phyloP scores from a whole-genome alignment of 2,797 vertebrate genomes.

The Sebastes umbrosus region DNA sequence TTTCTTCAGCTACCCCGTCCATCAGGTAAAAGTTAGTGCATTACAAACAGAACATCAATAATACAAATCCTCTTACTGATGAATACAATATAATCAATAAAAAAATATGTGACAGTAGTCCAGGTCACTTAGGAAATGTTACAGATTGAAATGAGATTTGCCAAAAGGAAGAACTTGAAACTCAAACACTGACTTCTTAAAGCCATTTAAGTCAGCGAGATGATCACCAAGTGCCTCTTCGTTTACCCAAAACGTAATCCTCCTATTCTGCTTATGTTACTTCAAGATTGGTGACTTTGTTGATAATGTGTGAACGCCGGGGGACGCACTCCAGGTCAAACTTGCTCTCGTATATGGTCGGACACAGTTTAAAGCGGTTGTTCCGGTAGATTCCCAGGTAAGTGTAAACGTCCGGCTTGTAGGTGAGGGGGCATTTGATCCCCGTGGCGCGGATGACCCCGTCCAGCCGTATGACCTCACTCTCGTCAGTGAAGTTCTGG shows the following conservation, averaged over 20 bases:
- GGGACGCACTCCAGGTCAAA: slow-evolving; percentile 90
- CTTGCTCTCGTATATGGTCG: slow-evolving; percentile 93
- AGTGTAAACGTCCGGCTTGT: slow-evolving; percentile 92
- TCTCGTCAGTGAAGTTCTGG: slow-evolving; percentile 87
- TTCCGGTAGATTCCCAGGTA: slow-evolving; percentile 91
- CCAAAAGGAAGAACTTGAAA: slow-evolving; percentile 38
- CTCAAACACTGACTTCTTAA: neutral
- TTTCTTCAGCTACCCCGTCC: neutral
- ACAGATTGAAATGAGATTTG: slow-evolving; percentile 12
- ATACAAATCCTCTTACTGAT: slow-evolving; percentile 3
- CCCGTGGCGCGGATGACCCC: slow-evolving; percentile 85
- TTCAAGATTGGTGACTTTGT: slow-evolving; percentile 87
- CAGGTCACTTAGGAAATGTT: slow-evolving; percentile 9
- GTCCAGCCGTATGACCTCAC: slow-evolving; percentile 85
- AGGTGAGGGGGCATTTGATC: slow-evolving; percentile 87
- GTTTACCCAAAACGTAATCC: neutral
- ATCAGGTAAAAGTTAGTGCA: neutral
- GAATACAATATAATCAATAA: neutral
- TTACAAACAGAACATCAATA: neutral
- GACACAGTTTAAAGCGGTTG: slow-evolving; percentile 92
- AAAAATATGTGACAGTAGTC: neutral
- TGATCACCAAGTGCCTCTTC: neutral
- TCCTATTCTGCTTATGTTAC: slow-evolving; percentile 77
- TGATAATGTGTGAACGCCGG: slow-evolving; percentile 86
- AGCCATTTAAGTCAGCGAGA: neutral